These are phyloP conservation scores for Cepaea hortensis DNA, from an alignment of 2,888 invertebrate species.

Conservation along the genomic window DNA sequence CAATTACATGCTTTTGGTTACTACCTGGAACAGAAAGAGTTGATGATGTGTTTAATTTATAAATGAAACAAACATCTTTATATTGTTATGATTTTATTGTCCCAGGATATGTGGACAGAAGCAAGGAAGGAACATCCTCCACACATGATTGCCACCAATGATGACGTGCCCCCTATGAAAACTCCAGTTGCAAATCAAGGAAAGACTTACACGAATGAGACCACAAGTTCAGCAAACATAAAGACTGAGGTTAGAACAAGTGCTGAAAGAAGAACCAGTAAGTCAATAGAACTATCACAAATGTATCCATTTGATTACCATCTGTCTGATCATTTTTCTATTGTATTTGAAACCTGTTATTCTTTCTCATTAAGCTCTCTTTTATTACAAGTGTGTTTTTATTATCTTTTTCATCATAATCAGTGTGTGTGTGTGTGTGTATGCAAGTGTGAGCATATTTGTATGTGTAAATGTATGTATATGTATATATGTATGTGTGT, in stretches of 20 bases:
- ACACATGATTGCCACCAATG: background rate
- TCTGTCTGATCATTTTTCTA: too few relatives aligned
- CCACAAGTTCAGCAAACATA: background rate
- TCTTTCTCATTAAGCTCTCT: too few relatives aligned
- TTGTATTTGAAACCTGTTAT: too few relatives aligned
- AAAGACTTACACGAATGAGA: slow-evolving; percentile 8
- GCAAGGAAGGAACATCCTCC: background rate
- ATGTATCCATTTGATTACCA: background rate
- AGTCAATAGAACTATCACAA: background rate
- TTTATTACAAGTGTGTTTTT: too few relatives aligned
- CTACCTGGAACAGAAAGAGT: too few relatives aligned
- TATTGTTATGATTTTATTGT: background rate
- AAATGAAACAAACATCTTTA: background rate
- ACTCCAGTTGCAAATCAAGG: background rate
- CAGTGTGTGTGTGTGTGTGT: too few relatives aligned
- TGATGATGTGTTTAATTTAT: too few relatives aligned
- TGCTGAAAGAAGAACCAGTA: background rate
- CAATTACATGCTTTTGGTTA: too few relatives aligned
- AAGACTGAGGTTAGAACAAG: slow-evolving; percentile 14
- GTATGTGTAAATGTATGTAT: too few relatives aligned
- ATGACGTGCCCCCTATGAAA: background rate
- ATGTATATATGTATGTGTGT: too few relatives aligned
- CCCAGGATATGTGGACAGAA: slow-evolving; percentile 22
- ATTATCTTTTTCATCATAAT: too few relatives aligned
- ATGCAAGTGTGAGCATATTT: too few relatives aligned